Evolutionary conservation across 1,140 invertebrate genomes (phyloP).

Genomic region (Zaprionus vittiger): DNA sequence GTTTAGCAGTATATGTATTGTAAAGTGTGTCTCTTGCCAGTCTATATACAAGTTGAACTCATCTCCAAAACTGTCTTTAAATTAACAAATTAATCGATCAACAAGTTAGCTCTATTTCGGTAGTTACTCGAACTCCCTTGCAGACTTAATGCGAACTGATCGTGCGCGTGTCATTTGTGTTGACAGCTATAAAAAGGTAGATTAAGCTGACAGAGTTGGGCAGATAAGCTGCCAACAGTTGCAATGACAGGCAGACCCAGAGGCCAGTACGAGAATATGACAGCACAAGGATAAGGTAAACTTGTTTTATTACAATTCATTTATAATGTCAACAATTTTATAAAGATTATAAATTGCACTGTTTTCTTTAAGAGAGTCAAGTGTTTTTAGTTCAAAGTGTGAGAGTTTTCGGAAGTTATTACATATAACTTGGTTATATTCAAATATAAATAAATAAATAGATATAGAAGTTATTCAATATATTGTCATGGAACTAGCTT

Average conservation of each 20-base stretch:
- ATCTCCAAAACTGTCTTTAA: neutral
- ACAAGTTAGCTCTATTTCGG: neutral
- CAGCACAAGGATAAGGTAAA: slow-evolving; percentile 4
- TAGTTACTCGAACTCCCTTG: neutral
- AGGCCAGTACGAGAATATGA: neutral
- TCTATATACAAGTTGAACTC: neutral
- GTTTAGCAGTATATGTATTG: neutral
- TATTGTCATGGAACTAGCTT: neutral
- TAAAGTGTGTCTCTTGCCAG: too few species aligned
- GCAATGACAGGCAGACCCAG: neutral
- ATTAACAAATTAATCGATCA: neutral
- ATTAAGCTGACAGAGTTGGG: neutral
- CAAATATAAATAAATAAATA: neutral
- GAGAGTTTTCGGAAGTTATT: neutral
- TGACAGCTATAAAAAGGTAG: neutral
- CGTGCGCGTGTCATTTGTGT: neutral
- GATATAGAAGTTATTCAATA: neutral
- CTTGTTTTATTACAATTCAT: neutral
- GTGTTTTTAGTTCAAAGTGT: neutral
- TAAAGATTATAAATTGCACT: neutral
- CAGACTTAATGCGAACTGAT: neutral
- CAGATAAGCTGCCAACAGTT: neutral
- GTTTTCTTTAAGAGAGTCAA: neutral
- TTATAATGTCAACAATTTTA: neutral
- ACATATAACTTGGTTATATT: too few species aligned